Base-by-base conservation (phyloP, 2,797 vertebrate species). In the Characodon lateralis region DNA sequence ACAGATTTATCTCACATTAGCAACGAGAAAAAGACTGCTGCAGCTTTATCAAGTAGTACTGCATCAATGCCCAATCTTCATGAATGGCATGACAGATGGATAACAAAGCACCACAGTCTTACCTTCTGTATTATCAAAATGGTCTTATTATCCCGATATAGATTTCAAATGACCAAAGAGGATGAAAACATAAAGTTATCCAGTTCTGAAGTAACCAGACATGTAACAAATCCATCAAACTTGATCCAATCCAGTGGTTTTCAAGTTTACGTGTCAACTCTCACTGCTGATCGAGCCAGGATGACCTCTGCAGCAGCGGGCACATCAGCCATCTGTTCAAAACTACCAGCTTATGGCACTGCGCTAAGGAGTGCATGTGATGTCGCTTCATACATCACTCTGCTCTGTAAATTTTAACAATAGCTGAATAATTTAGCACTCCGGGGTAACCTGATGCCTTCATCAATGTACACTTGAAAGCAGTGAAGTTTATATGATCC, bases 381-480 rank as follows among this genome's bases (percentile, higher is more conserved):
- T 70, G 82, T 85, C 88, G 82, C 87, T 78, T 90, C 88, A 89
- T 88, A 89, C 88, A 91, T 81, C 89, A 87, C 77, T 73, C 79
- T 83, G 85, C 83, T 88, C 86, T 87, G 89, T 92, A 93, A 93
- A 94, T 94, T 93, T 95, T 93, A 94, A 88, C 83, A 71, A 70
- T 53, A 63, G 82, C 78, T 96, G 81, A 96, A 96, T 96, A 94
- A 97, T 96, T 96, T 74, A 97, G 88, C 78, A 20, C 9, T 74
- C 78, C 77, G 81, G 78, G 85, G 95, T 85, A 95, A 96, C 88
- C 22, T 50, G 93, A 96, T 79, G 87, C 84, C 84, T 76, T 73
- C 35, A 61, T 87, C 83, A 72, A 90, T 88, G 81, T 81, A 89
- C 85, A 87, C 87, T 87, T 82, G 84, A 88, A 81, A 88, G 78